These are phyloP conservation scores for Zosterops hypoxanthus DNA, from an alignment of 2,113 vertebrate species.

Conservation along the genomic window DNA sequence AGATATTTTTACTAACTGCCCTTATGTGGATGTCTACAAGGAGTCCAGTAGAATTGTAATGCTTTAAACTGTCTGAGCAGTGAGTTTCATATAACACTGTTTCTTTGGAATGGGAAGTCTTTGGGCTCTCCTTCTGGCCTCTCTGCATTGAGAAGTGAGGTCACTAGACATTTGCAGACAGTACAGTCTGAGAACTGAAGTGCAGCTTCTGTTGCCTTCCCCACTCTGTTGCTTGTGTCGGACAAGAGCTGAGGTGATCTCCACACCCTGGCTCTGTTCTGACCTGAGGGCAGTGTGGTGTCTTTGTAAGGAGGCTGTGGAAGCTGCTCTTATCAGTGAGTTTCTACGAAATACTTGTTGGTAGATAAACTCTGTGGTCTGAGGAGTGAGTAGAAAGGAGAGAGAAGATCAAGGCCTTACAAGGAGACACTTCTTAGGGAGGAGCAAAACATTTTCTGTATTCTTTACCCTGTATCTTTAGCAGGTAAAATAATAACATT, in stretches of 20 bases:
- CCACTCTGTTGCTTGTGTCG: background rate
- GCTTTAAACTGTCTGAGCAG: background rate
- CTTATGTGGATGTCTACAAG: background rate
- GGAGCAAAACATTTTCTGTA: background rate
- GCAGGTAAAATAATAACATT: background rate
- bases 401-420: background rate
- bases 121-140: background rate
- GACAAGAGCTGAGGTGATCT: background rate
- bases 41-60: background rate
- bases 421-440: background rate
- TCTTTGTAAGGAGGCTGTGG: background rate
- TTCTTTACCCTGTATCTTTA: background rate
- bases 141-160: background rate
- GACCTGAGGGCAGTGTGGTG: background rate
- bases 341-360: background rate
- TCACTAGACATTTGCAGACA: background rate
- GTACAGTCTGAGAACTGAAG: background rate
- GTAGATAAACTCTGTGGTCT: background rate
- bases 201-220: background rate
- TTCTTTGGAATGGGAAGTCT: background rate
- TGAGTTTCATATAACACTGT: background rate
- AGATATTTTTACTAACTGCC: background rate
- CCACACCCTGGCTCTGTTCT: background rate
- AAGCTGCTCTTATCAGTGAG: background rate
- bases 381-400: background rate